Evolutionary conservation across 2,888 invertebrate genomes (phyloP), one percentile per base, ranked within the genome.

Genomic region (Notodonta dromedarius): DNA sequence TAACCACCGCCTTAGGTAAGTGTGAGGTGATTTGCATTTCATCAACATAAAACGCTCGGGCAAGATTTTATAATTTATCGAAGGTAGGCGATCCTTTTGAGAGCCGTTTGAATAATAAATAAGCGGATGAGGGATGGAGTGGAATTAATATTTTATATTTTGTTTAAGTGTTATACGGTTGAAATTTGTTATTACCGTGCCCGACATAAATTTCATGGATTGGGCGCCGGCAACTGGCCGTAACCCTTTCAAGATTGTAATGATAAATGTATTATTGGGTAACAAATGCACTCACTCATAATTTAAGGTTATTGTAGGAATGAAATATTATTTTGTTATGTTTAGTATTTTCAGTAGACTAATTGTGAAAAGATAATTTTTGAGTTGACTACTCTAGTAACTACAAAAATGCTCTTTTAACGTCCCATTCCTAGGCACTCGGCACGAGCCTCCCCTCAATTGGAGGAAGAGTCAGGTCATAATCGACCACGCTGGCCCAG

Each of bases 61-160:
- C 67, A 67, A 74, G 80, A 85, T 86, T 86, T 84, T 84, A 86
- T 83, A 86, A 86, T 86, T 84, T 84, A 85, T 85, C 81, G 82
- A 71, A 82, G 82, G 81, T 77, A 79, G 77, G 63, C 81, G 82
- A 85, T 83, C 83, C 84, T 79, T 82, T 79, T 78, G 77, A 81
- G 79, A 80, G 77, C 82, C 72, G 76, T 76, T 79, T 86, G 77
- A 87, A 87, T 87, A 84, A 85, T 86, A 83, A 82, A 84, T 71
- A 73, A 64, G 59, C 74, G 76, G 74, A 71, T 73, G 77, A 77
- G 71, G 74, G 76, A 76, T 76, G 70, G 64, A 78, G 73, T 62
- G 73, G 70, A 73, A 80, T 86, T 84, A 80, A 85, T 84, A 82
- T 82, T 83, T 80, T 73, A 83, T 80, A 75, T 76, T 77, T 79